Percentiles rank a stretch among this genome's conserved stretches.
Evolutionary conservation across 2,888 invertebrate species (phyloP).

Genomic region (Oscheius sp.): DNA sequence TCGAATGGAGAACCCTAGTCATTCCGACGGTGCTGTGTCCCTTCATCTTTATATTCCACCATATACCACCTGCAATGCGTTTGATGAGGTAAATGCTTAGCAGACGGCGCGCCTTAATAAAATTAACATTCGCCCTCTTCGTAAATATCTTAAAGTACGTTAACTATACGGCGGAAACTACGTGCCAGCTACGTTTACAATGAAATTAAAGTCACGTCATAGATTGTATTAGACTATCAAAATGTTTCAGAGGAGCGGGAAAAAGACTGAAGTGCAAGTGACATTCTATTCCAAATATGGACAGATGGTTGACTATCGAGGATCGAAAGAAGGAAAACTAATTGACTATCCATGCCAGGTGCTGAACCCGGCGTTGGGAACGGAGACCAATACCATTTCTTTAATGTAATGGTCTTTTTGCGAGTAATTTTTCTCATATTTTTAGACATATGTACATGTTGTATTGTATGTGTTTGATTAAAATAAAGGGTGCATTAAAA

Average conservation of each 20-base stretch:
- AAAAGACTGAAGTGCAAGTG: conserved; percentile 50
- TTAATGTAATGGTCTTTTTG: no score
- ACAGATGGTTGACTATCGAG: conserved; percentile 56
- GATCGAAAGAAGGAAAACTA: conserved; percentile 39
- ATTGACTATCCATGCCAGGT: conserved; percentile 3
- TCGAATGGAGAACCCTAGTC: conserved; percentile 91
- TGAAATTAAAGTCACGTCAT: neutral
- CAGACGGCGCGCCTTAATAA: neutral
- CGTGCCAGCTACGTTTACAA: neutral
- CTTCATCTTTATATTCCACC: conserved; percentile 95
- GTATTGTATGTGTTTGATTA: no score
- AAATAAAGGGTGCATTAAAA: no score
- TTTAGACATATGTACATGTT: conserved; percentile 4
- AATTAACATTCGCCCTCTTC: no score
- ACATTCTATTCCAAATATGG: conserved; percentile 68
- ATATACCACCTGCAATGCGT: conserved; percentile 85
- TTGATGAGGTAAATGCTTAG: conserved; percentile 80
- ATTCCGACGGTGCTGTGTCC: conserved; percentile 87
- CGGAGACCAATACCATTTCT: neutral
- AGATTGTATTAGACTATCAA: neutral
- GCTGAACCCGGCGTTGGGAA: neutral
- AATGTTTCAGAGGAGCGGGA: conserved; percentile 48
- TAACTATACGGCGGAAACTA: no score
- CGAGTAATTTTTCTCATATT: no score
- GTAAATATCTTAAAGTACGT: no score